Evolutionary conservation across 35 echinoderm and acorn worm genomes (phyloP), one percentile per base, ranked within the genome.

Genomic region (Amphiura filiformis): DNA sequence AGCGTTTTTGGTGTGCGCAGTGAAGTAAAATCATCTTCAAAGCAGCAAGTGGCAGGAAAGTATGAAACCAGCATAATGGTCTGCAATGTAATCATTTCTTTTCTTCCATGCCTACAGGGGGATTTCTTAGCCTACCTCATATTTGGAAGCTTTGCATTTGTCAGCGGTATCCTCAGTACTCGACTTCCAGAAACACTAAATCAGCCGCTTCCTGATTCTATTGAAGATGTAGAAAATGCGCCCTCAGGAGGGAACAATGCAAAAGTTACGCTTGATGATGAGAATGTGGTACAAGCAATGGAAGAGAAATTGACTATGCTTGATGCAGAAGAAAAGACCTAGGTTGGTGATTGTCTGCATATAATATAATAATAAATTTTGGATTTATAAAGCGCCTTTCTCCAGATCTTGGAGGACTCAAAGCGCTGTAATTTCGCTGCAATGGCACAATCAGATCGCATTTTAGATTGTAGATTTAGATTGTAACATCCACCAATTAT

Each of bases 181-280:
- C 57, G 77, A 20, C 57, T 97, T 13, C 95, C 95, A 56, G 95
- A 97, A 65, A 97, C 92, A 0, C 34, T 97, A 20, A 87, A 90
- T 30, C 88, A 88, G 64, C 76, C 92, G 13, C 86, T 97, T 31
- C 95, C 95, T 31, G 95, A 97, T 57, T 89, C 86, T 7, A 97
- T 97, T 78, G 88, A 89, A 32, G 96, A 98, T 84, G 85, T 97
- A 1, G 95, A 97, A 65, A 39, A 36, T 84, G 40, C 32, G 30
- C 26, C 84, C 0, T 70, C 12, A 49, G 52, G 11, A 30, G 57
- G 13, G 35, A 32, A 57, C 22, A 34, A 34, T 17, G 56, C 39
- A 9, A 65, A 35, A 34, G 37, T 85, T 23, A 26, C 39, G 23
- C 49, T 85, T 18, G 56, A 85, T 56, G 34, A 85, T 31, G 44